Base-by-base conservation (phyloP, 2,888 invertebrate genomes). In the Atethmia centrago region DNA sequence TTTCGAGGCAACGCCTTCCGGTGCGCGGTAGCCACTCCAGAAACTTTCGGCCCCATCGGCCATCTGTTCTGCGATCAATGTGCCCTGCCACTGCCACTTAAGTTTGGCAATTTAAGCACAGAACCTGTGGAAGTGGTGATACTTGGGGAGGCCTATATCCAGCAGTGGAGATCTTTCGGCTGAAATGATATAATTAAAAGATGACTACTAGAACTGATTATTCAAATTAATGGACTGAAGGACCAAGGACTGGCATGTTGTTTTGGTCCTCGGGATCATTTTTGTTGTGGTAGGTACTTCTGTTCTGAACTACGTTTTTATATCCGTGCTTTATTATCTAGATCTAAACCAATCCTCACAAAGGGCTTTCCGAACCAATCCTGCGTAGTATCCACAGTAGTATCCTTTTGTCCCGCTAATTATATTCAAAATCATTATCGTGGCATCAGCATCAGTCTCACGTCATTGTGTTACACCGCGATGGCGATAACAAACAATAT, bases 401-500 rank as follows among this genome's bases (percentile, higher is more conserved):
- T n/a, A 47, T 71, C 56, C 28, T 42, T 56, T 74, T 83, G 61
- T 84, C 19, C 21, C 25, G 25, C 51, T 72, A 71, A 86, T 84
- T 63, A 82, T 61, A 77, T 77, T 75, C 71, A 63, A 36, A 31
- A 55, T 47, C 25, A 61, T 56, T 71, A 84, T 86, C 78, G 21
- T 36, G 55, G 28, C 51, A 68, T 59, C 58, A 64, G 21, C 31
- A 79, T 73, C 55, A 21, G 55, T 61, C 84, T 25, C 49, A 64
- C 71, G 49, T 56, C 40, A 72, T 84, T 82, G 66, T 75, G 71
- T 84, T 84, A 28, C 68, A 81, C 77, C 82, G 47, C 83, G 61
- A 58, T 56, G 21, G 14, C 36, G 72, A 77, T 82, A 75, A 63
- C 82, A 85, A 70, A 85, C 84, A 81, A 81, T 71, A 86, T 66